Evolutionary conservation across 2,888 invertebrate genomes (phyloP).

Genomic region (Nephrotoma guestfalica): DNA sequence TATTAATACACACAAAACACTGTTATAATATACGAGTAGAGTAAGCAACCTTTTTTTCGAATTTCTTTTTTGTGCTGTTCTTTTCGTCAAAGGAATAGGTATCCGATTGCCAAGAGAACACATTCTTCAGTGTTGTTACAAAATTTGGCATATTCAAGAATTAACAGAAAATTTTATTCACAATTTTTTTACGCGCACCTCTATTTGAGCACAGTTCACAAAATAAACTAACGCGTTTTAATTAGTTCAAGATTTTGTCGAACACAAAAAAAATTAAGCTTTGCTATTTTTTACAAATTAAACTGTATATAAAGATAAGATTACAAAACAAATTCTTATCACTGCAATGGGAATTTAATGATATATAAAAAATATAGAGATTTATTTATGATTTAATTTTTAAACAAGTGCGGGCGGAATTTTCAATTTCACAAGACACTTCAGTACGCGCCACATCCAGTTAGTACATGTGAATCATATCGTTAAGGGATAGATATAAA

Average conservation of each 20-base stretch:
- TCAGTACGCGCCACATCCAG: too few relatives aligned
- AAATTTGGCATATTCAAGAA: neutral
- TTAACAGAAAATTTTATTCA: neutral
- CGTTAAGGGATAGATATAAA: too few relatives aligned
- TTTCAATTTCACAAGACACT: too few relatives aligned
- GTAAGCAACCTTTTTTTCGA: neutral
- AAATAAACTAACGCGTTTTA: neutral
- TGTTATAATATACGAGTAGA: neutral
- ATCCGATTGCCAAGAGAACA: conserved; percentile 1
- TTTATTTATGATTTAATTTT: neutral
- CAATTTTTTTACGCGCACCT: neutral
- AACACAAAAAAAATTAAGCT: neutral
- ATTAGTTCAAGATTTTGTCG: neutral
- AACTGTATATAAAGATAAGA: neutral
- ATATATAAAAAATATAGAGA: neutral
- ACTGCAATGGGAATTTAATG: neutral
- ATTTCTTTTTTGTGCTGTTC: neutral
- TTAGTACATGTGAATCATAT: too few relatives aligned
- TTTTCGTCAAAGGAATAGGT: neutral
- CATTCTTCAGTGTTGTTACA: neutral
- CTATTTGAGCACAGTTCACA: neutral
- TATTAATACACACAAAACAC: neutral
- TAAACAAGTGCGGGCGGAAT: neutral
- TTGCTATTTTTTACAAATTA: neutral
- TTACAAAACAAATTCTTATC: neutral